These are phyloP conservation scores for Psittacus erithacus DNA, from an alignment of 2,113 vertebrate species.

Conservation along the genomic window DNA sequence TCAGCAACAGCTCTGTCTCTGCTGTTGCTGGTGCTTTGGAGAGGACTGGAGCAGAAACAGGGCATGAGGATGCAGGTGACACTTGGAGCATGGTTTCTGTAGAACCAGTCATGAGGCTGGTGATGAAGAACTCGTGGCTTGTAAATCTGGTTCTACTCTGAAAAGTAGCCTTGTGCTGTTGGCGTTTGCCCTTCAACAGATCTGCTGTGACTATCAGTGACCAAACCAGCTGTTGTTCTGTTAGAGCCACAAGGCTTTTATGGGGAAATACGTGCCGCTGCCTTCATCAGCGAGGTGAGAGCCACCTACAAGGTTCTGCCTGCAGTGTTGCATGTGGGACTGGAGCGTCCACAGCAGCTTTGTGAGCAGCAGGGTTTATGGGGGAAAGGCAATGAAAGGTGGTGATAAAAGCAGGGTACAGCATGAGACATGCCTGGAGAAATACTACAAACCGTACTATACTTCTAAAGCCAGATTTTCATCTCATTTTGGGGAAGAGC, in stretches of 20 bases:
- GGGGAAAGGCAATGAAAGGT: not conserved
- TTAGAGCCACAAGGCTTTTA: not conserved
- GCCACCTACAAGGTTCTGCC: fast-evolving
- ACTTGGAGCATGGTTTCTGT: not conserved
- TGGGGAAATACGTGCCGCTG: not conserved
- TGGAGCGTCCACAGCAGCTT: not conserved
- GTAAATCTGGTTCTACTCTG: not conserved
- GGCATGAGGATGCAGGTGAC: fast-evolving
- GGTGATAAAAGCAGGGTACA: not conserved
- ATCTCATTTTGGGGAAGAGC: not conserved
- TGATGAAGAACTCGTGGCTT: not conserved
- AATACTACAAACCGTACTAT: not conserved
- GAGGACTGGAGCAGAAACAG: not conserved
- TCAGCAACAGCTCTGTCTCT: not conserved
- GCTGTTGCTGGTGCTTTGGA: not conserved
- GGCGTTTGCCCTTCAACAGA: not conserved
- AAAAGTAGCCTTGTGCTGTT: not conserved
- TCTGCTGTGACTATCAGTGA: not conserved
- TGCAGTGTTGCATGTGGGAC: fast-evolving
- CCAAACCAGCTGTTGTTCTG: not conserved
- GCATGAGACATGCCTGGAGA: not conserved
- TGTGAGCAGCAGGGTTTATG: not conserved
- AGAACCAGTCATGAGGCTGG: not conserved
- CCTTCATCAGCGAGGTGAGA: not conserved
- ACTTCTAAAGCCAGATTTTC: not conserved